These are phyloP conservation scores for Andinoacara biseriatus DNA, from an alignment of 2,113 vertebrate genomes.

Conservation along the genomic window DNA sequence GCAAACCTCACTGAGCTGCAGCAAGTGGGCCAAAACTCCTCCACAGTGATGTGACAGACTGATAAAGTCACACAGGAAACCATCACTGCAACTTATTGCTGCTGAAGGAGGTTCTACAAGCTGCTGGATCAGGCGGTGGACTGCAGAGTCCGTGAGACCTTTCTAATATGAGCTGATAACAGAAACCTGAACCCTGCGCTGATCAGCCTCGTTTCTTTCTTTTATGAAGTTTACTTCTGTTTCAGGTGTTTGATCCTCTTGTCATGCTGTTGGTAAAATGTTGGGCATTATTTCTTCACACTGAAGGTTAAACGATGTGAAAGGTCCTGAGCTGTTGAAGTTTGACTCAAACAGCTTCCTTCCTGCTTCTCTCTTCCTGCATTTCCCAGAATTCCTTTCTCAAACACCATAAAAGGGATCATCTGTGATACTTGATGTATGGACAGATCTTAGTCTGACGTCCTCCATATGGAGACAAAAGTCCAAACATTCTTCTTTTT, in stretches of 20 bases:
- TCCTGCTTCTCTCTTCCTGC: not conserved
- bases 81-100: not conserved
- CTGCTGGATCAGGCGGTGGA: too few species aligned
- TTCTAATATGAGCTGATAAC: too few species aligned
- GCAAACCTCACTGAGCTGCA: not conserved
- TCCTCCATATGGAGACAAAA: not conserved
- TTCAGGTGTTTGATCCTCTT: not conserved
- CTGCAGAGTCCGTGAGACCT: too few species aligned
- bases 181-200: not conserved
- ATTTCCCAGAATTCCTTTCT: not conserved
- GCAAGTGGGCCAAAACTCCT: not conserved
- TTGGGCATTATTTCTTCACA: too few species aligned
- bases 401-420: not conserved
- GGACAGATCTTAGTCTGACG: not conserved
- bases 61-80: not conserved
- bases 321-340: not conserved
- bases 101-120: not conserved
- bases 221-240: not conserved
- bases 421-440: not conserved
- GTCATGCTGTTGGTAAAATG: too few species aligned
- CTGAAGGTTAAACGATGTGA: too few species aligned
- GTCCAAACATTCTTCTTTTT: constrained; percentile 32
- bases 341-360: not conserved
- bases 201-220: not conserved
- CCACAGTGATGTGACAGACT: too few species aligned